Evolutionary conservation across 2,113 vertebrate genomes (phyloP).

Genomic region (Saccopteryx leptura): DNA sequence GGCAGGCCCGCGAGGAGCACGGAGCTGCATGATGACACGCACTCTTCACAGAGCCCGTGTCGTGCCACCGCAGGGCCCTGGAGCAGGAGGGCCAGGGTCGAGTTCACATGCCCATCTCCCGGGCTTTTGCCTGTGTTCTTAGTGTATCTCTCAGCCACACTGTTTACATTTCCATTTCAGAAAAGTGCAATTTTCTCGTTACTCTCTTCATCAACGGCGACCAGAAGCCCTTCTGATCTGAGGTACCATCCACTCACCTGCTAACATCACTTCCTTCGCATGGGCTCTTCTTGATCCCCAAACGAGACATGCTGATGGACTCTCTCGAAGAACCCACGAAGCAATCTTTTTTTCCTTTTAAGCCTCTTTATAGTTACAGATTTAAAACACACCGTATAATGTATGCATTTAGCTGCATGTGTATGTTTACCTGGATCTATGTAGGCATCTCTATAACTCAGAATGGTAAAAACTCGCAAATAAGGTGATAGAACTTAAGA

Average conservation of each 20-base stretch:
- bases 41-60: too few species aligned
- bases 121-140: rapidly evolving
- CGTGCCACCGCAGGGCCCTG: not conserved
- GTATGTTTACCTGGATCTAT: too few species aligned
- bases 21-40: too few species aligned
- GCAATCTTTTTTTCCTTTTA: not conserved
- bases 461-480: not conserved
- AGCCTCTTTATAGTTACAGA: not conserved
- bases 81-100: not conserved
- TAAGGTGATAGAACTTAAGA: not conserved
- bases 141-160: not conserved
- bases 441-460: not conserved
- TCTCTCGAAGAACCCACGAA: not conserved
- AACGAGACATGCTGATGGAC: not conserved
- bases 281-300: too few species aligned
- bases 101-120: rapidly evolving
- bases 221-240: not conserved
- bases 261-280: too few species aligned
- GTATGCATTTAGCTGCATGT: not conserved
- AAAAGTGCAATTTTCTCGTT: not conserved
- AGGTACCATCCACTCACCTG: too few species aligned
- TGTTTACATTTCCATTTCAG: not conserved
- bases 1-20: not conserved
- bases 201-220: not conserved
- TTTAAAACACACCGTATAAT: not conserved